These are phyloP conservation scores for Kryptopterus vitreolus DNA, from an alignment of 2,797 vertebrate species.

Conservation along the genomic window DNA sequence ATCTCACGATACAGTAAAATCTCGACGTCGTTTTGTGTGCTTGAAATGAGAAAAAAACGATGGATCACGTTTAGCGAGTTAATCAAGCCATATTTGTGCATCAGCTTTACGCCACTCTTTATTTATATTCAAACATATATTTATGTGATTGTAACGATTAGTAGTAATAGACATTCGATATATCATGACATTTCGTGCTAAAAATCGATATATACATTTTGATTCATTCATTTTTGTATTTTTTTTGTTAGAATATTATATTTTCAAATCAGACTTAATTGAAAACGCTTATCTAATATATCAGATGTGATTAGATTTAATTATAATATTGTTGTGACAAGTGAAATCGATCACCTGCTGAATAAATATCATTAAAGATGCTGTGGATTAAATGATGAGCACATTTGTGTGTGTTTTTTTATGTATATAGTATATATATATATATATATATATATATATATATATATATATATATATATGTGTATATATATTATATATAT, in stretches of 20 bases:
- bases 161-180: neutral
- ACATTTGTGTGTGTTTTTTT: neutral
- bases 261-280: neutral
- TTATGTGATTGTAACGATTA: too few species aligned
- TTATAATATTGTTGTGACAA: neutral
- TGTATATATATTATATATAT: too few species aligned
- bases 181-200: neutral
- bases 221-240: neutral
- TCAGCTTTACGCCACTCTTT: neutral
- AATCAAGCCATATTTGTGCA: neutral
- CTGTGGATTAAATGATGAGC: neutral
- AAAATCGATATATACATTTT: neutral
- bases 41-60: conserved; percentile 17
- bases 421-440: too few species aligned
- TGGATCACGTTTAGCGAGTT: neutral
- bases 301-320: neutral
- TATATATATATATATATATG: too few species aligned
- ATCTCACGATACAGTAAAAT: conserved; percentile 26
- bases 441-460: too few species aligned
- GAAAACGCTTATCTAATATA: neutral
- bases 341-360: conserved; percentile 28
- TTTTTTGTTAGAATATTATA: neutral
- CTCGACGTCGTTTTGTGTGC: conserved; percentile 38
- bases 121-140: neutral
- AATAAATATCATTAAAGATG: conserved; percentile 44